These are phyloP conservation scores for Poecile montanus DNA, from an alignment of 2,797 vertebrate species.

Conservation along the genomic window DNA sequence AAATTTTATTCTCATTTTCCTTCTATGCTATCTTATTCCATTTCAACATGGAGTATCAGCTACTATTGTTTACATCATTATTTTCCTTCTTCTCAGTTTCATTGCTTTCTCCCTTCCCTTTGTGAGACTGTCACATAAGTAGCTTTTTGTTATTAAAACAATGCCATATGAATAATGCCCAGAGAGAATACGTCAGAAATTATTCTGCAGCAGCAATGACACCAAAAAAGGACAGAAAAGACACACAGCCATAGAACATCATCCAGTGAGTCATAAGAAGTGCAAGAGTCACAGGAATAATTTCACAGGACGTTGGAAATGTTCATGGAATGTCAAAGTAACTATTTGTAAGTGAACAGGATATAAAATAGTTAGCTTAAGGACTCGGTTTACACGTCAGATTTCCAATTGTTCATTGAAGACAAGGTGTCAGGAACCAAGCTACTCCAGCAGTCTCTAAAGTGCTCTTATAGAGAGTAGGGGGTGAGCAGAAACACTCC, in stretches of 20 bases:
- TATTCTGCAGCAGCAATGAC: neutral
- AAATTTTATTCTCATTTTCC: neutral
- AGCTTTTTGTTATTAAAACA: neutral
- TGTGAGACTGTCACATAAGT: neutral
- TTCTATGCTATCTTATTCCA: neutral
- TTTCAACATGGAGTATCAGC: neutral
- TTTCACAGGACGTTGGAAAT: neutral
- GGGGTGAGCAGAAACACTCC: neutral
- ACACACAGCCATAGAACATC: neutral
- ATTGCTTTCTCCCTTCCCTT: neutral
- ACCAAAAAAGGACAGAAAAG: fast-evolving
- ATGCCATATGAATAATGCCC: neutral
- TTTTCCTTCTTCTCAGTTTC: neutral
- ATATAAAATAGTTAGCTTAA: neutral
- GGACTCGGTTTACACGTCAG: neutral
- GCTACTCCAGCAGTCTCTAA: neutral
- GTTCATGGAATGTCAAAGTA: neutral
- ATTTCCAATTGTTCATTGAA: neutral
- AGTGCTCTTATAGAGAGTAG: neutral
- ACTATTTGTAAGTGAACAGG: neutral
- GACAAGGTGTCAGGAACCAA: neutral
- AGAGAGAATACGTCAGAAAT: neutral
- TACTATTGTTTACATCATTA: neutral
- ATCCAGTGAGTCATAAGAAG: neutral
- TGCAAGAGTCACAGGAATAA: neutral